Conservation (phyloP, 2,797 vertebrate species). For the Hydrocynus forskahlii region DNA sequence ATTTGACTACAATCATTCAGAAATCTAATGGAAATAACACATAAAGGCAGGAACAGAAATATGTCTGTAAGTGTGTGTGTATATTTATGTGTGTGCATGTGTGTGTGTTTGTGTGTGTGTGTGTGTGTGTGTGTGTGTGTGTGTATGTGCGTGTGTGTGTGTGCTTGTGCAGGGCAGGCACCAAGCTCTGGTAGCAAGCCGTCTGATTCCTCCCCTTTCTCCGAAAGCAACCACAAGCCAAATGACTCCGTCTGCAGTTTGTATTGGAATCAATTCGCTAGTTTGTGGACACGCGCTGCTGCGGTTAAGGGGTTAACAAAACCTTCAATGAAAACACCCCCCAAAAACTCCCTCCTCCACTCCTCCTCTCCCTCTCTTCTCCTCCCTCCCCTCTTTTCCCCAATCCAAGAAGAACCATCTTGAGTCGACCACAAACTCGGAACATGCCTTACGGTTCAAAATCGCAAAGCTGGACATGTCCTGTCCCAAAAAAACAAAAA, state of each 20-base stretch:
- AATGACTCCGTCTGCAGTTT: slow-evolving; percentile 53
- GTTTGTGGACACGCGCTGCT: slow-evolving; percentile 51
- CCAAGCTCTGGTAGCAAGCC: neutral
- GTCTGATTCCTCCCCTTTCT: slow-evolving; percentile 31
- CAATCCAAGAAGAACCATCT: slow-evolving; percentile 53
- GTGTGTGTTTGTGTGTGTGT: slow-evolving; percentile 8
- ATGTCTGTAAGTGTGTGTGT: neutral
- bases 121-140: slow-evolving; percentile 33
- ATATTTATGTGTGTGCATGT: slow-evolving; percentile 31
- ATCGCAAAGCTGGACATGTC: slow-evolving; percentile 20
- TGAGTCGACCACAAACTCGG: slow-evolving; percentile 64
- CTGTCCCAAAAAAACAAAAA: slow-evolving; percentile 4
- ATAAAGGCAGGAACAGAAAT: neutral
- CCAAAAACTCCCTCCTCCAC: neutral
- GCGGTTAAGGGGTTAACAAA: slow-evolving; percentile 66
- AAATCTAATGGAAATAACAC: neutral
- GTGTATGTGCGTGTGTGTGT: slow-evolving; percentile 4
- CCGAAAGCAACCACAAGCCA: slow-evolving; percentile 48
- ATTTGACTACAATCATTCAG: neutral
- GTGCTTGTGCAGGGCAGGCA: slow-evolving; percentile 21
- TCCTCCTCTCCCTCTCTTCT: neutral
- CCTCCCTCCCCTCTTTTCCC: slow-evolving; percentile 20
- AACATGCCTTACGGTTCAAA: slow-evolving; percentile 60
- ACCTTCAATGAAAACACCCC: slow-evolving; percentile 56
- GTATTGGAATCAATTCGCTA: slow-evolving; percentile 52